A percentile compares a stretch with the other conserved stretches of the same genome.
phyloP scores from a whole-genome alignment of 2,113 vertebrate genomes.

The Pyxicephalus adspersus region DNA sequence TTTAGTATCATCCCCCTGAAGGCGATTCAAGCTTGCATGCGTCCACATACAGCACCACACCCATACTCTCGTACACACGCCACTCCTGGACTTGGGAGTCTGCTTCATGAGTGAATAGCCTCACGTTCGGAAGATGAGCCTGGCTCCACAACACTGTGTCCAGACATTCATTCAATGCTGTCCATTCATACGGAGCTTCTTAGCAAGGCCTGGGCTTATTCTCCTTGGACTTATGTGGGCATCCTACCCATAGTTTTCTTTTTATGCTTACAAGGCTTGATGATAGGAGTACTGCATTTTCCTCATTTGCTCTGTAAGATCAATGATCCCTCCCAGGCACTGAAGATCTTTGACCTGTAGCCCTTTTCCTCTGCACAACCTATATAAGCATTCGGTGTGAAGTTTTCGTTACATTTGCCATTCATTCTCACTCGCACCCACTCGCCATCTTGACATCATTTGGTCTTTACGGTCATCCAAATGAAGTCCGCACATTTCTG shows the following conservation, averaged over 20 bases:
- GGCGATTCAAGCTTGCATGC: constrained; percentile 89
- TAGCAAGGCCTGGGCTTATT: constrained; percentile 86
- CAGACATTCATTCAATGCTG: constrained; percentile 88
- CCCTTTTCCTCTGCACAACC: constrained; percentile 89
- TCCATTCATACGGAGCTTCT: constrained; percentile 91
- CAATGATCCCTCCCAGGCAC: constrained; percentile 81
- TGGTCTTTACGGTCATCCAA: constrained; percentile 95
- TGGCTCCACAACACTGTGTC: constrained; percentile 85
- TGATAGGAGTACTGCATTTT: constrained; percentile 79
- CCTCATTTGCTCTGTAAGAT: constrained; percentile 78
- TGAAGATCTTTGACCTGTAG: constrained; percentile 86
- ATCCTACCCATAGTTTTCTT: constrained; percentile 67
- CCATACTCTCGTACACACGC: constrained; percentile 88
- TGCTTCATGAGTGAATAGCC: constrained; percentile 78
- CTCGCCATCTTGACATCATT: constrained; percentile 98
- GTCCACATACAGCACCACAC: constrained; percentile 89
- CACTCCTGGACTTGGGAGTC: constrained; percentile 82
- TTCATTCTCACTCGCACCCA: constrained; percentile 99
- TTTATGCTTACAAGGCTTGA: constrained; percentile 84
- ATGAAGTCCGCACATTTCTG: constrained; percentile 98
- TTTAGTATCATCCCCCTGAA: constrained; percentile 83
- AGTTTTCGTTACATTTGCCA: constrained; percentile 96
- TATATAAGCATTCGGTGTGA: constrained; percentile 93
- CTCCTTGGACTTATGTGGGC: constrained; percentile 75
- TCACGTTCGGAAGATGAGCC: constrained; percentile 82